phyloP scores from a whole-genome alignment of 2,113 vertebrate genomes.

The Rhineura floridana region DNA sequence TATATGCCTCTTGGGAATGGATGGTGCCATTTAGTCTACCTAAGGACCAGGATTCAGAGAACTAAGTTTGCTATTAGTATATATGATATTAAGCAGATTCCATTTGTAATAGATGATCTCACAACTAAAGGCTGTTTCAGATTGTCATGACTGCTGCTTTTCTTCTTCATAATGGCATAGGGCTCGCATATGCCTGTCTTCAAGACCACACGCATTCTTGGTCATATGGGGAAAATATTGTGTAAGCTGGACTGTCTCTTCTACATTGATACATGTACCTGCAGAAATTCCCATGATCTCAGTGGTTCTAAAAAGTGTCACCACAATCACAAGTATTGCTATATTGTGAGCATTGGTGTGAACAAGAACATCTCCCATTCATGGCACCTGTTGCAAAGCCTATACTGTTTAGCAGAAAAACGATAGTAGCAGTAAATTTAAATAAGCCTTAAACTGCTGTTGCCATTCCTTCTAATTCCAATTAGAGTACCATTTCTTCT shows the following conservation, averaged over 20 bases:
- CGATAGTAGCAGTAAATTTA: neutral
- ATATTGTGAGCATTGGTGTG: neutral
- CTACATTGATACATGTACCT: neutral
- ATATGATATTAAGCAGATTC: neutral
- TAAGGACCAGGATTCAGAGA: neutral
- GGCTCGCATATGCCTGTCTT: neutral
- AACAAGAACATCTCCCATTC: neutral
- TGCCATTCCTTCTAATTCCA: no score
- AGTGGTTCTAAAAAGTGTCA: neutral
- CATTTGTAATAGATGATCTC: neutral
- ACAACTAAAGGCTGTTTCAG: neutral
- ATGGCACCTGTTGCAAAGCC: neutral
- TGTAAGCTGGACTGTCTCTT: neutral
- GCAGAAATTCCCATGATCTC: neutral
- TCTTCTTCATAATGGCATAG: neutral
- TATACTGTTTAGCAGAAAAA: neutral
- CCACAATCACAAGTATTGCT: neutral
- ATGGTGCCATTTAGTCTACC: neutral
- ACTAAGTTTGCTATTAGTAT: neutral
- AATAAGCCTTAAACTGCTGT: neutral
- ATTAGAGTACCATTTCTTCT: no score
- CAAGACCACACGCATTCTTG: neutral
- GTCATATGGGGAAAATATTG: neutral
- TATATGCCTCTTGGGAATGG: neutral
- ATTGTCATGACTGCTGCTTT: neutral